Conservation (phyloP, 2,797 vertebrate species). For the Eupleurogrammus muticus region DNA sequence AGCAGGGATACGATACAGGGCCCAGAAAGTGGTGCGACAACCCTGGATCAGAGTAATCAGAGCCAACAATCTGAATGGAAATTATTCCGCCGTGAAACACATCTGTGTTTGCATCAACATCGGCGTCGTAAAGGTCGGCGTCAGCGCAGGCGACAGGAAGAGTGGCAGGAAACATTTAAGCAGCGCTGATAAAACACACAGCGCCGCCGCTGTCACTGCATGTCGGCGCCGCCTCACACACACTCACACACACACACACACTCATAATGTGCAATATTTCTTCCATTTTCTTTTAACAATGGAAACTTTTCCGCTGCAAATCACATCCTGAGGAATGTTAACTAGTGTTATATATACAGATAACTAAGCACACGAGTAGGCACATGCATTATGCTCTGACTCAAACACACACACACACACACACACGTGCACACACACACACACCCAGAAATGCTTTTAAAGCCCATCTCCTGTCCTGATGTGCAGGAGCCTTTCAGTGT, state of each 20-base stretch:
- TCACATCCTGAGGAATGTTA: not conserved
- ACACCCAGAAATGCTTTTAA: conserved; percentile 36
- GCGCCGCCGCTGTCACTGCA: conserved; percentile 32
- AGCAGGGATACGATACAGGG: too few relatives aligned
- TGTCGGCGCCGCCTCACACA: conserved; percentile 16
- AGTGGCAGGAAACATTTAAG: conserved; percentile 78
- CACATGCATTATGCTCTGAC: not conserved
- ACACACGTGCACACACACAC: conserved; percentile 9
- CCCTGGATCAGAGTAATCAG: too few relatives aligned
- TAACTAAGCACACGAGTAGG: not conserved
- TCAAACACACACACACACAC: not conserved
- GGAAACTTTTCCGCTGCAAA: not conserved
- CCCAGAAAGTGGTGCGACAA: too few relatives aligned
- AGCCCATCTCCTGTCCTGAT: conserved; percentile 43
- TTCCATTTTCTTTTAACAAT: not conserved
- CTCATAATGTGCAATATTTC: not conserved
- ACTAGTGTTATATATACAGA: conserved; percentile 9
- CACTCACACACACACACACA: not conserved
- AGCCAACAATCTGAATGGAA: too few relatives aligned
- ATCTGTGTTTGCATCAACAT: conserved; percentile 43
- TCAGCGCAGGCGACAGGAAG: conserved; percentile 45
- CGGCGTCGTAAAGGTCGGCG: conserved; percentile 66
- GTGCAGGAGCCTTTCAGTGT: conserved; percentile 52
- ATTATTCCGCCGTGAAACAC: too few relatives aligned
- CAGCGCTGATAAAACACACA: conserved; percentile 65